Evolutionary conservation across 2,797 vertebrate genomes (phyloP), one percentile per base, ranked within the genome.

Genomic region (Sphaeramia orbicularis): DNA sequence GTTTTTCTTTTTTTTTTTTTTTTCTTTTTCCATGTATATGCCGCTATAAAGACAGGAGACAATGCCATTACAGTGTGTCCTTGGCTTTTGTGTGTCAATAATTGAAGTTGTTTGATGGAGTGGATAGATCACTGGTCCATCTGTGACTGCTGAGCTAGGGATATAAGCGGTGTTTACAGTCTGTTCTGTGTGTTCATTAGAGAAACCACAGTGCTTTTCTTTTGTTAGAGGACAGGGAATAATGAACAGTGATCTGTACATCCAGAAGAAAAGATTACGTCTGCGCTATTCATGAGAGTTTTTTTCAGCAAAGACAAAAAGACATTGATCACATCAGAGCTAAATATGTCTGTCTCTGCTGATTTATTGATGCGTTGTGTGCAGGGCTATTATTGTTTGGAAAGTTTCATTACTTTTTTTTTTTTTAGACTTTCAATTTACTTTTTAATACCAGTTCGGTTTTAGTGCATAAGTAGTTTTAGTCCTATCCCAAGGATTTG

Each of bases 81-180:
- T 74, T 52, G 56, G 69, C 56, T 70, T 63, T 44, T 56, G 67
- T 55, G 68, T 60, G 68, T 70, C 58, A 58, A 67, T 63, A 76
- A 72, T 41, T 68, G 35, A 61, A 64, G 62, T 63, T 65, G 12
- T 71, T 41, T 74, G 67, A 83, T 62, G 52, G 65, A 65, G 60
- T n/a, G 74, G 53, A 45, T 13, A 61, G 76, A 87, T 81, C 37
- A 36, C 48, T 58, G 57, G 60, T 70, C 72, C 78, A 74, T 86
- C 79, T 88, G 60, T 68, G 43, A 71, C 61, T 32, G 58, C 79
- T 62, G 65, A 76, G 71, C 53, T 10, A 0, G 42, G 72, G 55
- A 55, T 59, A 64, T 14, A 68, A 10, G 61, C 35, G 3, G 19
- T 60, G 65, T 86, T 80, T 76, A 73, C 68, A 75, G 67, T 59